Evolutionary conservation across 64 coral and sea anemone species (phyloP).

Genomic region (Dendrophyllia cribrosa): DNA sequence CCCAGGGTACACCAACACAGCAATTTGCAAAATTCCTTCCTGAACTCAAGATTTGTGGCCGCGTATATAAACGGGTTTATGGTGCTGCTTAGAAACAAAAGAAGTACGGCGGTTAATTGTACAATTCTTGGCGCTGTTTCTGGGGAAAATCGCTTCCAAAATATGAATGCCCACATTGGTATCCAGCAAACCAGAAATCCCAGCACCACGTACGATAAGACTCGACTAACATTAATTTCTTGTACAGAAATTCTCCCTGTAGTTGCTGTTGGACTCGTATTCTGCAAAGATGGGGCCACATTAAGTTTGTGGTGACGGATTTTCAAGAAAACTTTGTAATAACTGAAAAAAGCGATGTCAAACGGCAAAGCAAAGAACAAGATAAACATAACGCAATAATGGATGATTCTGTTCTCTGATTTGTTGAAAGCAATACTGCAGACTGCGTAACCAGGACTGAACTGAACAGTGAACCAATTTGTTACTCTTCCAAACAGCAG

Average conservation of each 20-base stretch:
- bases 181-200: constrained; percentile 6
- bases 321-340: constrained; percentile 1
- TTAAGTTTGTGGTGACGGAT: neutral
- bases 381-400: constrained; percentile 13
- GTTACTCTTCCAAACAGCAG: neutral
- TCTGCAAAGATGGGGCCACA: neutral
- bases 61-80: constrained; percentile 35
- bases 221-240: constrained; percentile 3
- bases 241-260: neutral
- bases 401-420: neutral
- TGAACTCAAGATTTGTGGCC: neutral
- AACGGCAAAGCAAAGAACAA: neutral
- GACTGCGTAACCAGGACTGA: constrained; percentile 13
- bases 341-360: neutral
- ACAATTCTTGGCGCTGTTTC: neutral
- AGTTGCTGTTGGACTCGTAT: neutral
- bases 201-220: neutral
- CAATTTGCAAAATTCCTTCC: neutral
- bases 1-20: constrained; percentile 44
- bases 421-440: neutral
- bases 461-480: neutral
- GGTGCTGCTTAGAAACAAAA: neutral
- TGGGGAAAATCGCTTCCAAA: constrained; percentile 4
- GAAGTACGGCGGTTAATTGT: neutral
- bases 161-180: constrained; percentile 4